phyloP scores from a whole-genome alignment of 2,888 invertebrate species.

The Calameuta idolon region DNA sequence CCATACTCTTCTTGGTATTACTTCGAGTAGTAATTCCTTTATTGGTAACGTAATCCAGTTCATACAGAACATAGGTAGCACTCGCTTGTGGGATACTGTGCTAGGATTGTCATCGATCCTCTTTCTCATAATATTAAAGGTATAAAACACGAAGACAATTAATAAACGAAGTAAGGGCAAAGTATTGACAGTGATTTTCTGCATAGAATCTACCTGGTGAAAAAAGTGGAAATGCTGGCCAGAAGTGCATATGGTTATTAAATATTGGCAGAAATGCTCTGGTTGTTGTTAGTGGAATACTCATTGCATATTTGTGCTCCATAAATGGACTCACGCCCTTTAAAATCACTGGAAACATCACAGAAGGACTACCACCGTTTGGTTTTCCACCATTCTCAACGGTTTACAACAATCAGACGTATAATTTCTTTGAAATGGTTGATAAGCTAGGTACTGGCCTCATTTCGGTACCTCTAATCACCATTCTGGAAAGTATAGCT shows the following conservation, averaged over 20 bases:
- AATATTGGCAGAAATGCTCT: constrained; percentile 83
- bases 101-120: constrained; percentile 76
- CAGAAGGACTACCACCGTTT: constrained; percentile 78
- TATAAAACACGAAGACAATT: constrained; percentile 49
- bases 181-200: constrained; percentile 3
- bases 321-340: constrained; percentile 72
- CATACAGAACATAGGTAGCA: constrained; percentile 73
- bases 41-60: constrained; percentile 68
- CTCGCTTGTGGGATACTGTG: constrained; percentile 75
- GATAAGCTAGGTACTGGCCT: constrained; percentile 73
- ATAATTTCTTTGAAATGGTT: constrained; percentile 74
- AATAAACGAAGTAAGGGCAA: constrained; percentile 9
- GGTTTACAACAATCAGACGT: constrained; percentile 69
- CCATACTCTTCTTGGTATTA: constrained; percentile 67
- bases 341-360: constrained; percentile 77
- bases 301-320: constrained; percentile 73
- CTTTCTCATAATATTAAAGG: constrained; percentile 74
- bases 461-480: constrained; percentile 78
- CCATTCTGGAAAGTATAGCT: constrained; percentile 80
- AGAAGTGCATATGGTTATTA: constrained; percentile 73
- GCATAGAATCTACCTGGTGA: constrained; percentile 61
- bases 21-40: constrained; percentile 65
- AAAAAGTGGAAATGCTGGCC: constrained; percentile 64
- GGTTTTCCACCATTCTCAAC: constrained; percentile 78
- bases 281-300: constrained; percentile 77